Conservation (phyloP, 2,888 invertebrate genomes). For the Andricus curvator region DNA sequence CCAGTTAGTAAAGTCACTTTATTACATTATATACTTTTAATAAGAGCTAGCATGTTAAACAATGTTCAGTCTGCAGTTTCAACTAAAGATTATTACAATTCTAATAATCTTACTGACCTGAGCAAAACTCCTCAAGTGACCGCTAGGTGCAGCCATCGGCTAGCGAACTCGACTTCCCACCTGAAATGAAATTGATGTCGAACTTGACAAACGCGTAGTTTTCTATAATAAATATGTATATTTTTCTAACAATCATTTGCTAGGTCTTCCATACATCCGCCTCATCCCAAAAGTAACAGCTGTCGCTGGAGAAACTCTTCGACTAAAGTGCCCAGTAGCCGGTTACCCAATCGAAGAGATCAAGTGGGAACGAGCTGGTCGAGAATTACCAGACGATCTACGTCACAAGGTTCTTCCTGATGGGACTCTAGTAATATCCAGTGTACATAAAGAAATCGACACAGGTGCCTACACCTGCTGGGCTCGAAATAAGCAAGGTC, state of each 20-base stretch:
- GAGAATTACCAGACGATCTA: constrained; percentile 88
- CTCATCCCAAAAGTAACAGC: constrained; percentile 90
- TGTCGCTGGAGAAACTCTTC: constrained; percentile 87
- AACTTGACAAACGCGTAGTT: too few species aligned
- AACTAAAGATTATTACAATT: too few species aligned
- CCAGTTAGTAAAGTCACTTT: too few species aligned
- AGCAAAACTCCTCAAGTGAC: too few species aligned
- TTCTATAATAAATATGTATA: too few species aligned
- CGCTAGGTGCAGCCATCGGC: too few species aligned
- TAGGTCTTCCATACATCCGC: constrained; percentile 89
- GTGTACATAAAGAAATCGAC: constrained; percentile 87
- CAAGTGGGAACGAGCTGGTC: constrained; percentile 88
- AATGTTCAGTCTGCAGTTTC: too few species aligned
- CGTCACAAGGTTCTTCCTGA: constrained; percentile 87
- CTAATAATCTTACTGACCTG: too few species aligned
- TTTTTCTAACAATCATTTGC: background rate
- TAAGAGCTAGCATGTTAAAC: too few species aligned
- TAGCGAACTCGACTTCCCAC: too few species aligned
- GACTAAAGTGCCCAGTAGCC: constrained; percentile 89
- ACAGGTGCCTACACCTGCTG: constrained; percentile 90
- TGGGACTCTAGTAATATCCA: constrained; percentile 87
- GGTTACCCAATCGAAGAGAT: constrained; percentile 91
- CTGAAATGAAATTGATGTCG: too few species aligned
- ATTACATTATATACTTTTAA: too few species aligned
- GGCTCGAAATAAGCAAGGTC: constrained; percentile 88